These are phyloP conservation scores for Bradysia coprophila DNA, from an alignment of 1,140 invertebrate species.

Conservation along the genomic window DNA sequence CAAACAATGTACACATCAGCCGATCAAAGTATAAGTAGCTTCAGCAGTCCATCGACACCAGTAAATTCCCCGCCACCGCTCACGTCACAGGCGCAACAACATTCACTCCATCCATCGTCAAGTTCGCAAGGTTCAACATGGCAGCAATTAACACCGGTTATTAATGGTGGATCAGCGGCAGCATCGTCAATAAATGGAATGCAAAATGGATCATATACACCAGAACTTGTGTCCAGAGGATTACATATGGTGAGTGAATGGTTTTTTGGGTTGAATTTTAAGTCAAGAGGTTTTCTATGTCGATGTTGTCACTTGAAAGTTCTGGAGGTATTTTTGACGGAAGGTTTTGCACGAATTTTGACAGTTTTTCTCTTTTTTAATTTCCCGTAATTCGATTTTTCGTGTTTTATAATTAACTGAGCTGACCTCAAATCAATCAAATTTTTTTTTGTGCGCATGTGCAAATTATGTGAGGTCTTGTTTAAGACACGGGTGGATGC, in stretches of 20 bases:
- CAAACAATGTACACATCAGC: conserved; percentile 67
- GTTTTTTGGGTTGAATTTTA: not conserved
- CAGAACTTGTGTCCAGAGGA: conserved; percentile 24
- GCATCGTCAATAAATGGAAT: conserved; percentile 5
- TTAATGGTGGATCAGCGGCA: conserved; percentile 11
- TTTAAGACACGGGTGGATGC: too few species aligned
- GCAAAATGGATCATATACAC: conserved; percentile 11
- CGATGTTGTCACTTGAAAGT: too few species aligned
- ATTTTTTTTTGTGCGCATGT: too few species aligned
- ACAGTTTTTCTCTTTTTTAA: not conserved
- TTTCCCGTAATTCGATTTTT: too few species aligned
- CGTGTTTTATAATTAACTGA: too few species aligned
- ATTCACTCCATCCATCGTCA: conserved; percentile 30
- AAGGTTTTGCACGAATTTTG: too few species aligned
- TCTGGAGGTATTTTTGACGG: too few species aligned
- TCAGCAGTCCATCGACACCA: conserved; percentile 60
- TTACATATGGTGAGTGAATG: conserved; percentile 27
- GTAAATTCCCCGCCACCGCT: conserved; percentile 70
- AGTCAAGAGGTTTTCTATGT: not conserved
- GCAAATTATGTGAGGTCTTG: too few species aligned
- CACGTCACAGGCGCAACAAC: conserved; percentile 33
- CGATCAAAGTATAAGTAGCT: conserved; percentile 81
- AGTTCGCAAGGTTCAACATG: conserved; percentile 25
- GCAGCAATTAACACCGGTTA: conserved; percentile 21
- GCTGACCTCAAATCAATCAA: too few species aligned